These are phyloP conservation scores for Sycobia sp. DNA, from an alignment of 1,140 invertebrate genomes.

Conservation along the genomic window DNA sequence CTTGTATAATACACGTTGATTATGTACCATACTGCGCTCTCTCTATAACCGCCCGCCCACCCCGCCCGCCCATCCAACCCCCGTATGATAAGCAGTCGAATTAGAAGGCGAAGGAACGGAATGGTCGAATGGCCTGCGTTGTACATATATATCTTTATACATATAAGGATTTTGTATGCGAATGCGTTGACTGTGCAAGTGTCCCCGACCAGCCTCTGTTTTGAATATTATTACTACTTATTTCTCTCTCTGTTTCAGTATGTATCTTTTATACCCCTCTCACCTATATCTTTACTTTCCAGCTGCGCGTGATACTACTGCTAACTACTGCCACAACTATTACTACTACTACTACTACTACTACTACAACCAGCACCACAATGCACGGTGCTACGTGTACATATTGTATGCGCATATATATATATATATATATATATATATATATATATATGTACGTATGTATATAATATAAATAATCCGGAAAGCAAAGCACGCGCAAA, in stretches of 20 bases:
- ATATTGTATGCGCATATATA: too few species aligned
- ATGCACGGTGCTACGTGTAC: constrained; percentile 4
- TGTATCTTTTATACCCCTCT: constrained; percentile 2
- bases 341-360: not conserved
- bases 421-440: too few species aligned
- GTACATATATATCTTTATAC: too few species aligned
- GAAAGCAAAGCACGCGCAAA: constrained; percentile 29
- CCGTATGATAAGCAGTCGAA: not conserved
- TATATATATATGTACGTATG: too few species aligned
- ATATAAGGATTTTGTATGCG: constrained; percentile 3
- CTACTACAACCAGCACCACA: not conserved
- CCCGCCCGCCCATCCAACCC: too few species aligned
- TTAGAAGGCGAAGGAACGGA: not conserved
- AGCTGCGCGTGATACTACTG: constrained; percentile 1
- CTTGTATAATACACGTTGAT: not conserved
- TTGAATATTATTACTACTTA: constrained; percentile 2
- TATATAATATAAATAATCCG: constrained; percentile 8
- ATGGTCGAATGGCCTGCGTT: too few species aligned
- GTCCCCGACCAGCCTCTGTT: too few species aligned
- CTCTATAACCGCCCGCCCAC: not conserved
- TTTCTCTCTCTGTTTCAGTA: constrained; percentile 16
- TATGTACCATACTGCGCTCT: not conserved
- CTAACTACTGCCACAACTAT: not conserved
- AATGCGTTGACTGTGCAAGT: constrained; percentile 7
- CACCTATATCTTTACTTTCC: constrained; percentile 23